Evolutionary conservation across 1,140 invertebrate species (phyloP).

Genomic region (Gonioctena quinquepunctata): DNA sequence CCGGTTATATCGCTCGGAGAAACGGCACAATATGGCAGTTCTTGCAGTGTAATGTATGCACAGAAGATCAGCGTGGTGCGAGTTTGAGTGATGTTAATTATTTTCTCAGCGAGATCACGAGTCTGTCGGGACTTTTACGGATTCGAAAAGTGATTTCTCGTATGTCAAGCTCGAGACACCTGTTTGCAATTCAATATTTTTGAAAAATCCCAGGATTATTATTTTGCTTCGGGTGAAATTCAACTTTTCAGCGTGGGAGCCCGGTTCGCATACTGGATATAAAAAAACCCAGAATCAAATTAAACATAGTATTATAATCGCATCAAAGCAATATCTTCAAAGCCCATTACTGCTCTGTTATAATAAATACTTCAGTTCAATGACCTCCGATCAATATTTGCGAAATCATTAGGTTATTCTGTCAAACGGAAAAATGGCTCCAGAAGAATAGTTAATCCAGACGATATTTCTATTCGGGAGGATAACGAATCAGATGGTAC

Average conservation of each 20-base stretch:
- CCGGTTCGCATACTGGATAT: neutral
- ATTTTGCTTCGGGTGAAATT: neutral
- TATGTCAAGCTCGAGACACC: neutral
- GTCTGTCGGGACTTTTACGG: conserved; percentile 13
- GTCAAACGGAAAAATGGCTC: no score
- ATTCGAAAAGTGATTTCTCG: conserved; percentile 7
- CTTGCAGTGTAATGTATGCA: conserved; percentile 32
- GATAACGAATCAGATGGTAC: no score
- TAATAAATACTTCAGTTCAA: no score
- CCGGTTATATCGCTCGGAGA: conserved; percentile 33
- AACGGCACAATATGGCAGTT: conserved; percentile 31
- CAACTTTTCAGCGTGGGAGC: neutral
- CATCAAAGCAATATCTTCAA: no score
- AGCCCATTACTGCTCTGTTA: no score
- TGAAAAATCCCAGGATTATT: neutral
- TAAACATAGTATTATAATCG: no score
- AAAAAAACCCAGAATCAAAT: no score
- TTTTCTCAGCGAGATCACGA: conserved; percentile 36
- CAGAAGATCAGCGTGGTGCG: conserved; percentile 34
- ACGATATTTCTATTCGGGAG: no score
- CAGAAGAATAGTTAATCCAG: no score
- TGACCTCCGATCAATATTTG: no score
- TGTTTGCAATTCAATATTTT: neutral
- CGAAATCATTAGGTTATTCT: no score
- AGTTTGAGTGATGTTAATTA: conserved; percentile 44